Evolutionary conservation across 2,113 vertebrate genomes (phyloP), one percentile per base, ranked within the genome.

Genomic region (Megaceryle torquata): DNA sequence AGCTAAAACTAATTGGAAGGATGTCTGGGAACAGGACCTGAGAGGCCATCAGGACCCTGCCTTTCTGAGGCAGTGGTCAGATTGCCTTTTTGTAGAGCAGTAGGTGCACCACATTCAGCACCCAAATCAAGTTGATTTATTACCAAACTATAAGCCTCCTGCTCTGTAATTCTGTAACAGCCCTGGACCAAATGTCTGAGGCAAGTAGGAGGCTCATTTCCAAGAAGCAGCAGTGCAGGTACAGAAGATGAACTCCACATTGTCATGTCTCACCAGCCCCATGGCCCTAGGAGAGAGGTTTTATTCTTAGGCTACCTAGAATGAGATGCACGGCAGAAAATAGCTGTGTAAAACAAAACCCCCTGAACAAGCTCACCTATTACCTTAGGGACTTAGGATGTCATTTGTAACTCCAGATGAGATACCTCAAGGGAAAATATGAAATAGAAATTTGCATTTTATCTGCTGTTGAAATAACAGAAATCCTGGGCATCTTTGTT

Each of bases 161-260:
- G 12, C 4, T 68, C 43, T 76, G 57, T 17, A 67, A 74, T 26
- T 68, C 43, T 76, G 53, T 17, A 63, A 67, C 21, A 13, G 12
- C 24, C 11, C 15, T 64, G 28, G 2, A 71, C 19, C 76, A 35
- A 15, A 57, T 17, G 3, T 17, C 39, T 65, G 28, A 6, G 24
- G 5, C 24, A 69, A 46, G 26, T 7, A 70, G 44, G 8, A 76
- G 3, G 20, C 14, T 60, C 12, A 41, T 20, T 25, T 3, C 1
- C 0, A 1, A 20, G 5, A 61, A 20, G 5, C 56, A 53, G 9
- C 4, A 2, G 17, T 29, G 44, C 19, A 50, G 8, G 10, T 39
- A 70, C 35, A 67, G n/a, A 72, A 82, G 8, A 15, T 39, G 28
- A 83, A 39, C 25, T 54, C 21, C 24, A 3, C 0, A 0, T 5